Evolutionary conservation across 2,888 invertebrate species (phyloP).

Genomic region (Callyntrura guangdongensis): DNA sequence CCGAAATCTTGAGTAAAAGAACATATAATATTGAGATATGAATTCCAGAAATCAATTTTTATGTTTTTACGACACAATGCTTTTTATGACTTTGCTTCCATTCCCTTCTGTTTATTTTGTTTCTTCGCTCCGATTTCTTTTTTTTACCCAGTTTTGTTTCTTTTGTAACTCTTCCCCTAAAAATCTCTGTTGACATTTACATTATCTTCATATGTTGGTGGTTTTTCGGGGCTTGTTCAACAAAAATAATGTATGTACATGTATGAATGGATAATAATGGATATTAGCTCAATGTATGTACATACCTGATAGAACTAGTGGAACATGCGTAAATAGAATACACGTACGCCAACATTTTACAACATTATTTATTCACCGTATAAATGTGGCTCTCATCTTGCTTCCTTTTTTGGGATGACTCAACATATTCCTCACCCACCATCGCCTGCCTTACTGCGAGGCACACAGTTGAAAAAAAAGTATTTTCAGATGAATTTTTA

Average conservation of each 20-base stretch:
- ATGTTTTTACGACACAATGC: conserved; percentile 74
- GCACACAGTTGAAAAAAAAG: conserved; percentile 5
- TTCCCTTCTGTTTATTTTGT: conserved; percentile 3
- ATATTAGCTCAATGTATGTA: background rate
- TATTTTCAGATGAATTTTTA: conserved; percentile 50
- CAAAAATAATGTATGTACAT: background rate
- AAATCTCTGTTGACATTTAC: conserved; percentile 57
- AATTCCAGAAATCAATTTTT: conserved; percentile 81
- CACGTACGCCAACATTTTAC: background rate
- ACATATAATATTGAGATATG: conserved; percentile 47
- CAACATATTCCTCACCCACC: conserved; percentile 21
- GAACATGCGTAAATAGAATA: background rate
- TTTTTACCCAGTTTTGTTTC: no score
- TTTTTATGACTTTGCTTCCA: conserved; percentile 36
- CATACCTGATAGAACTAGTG: background rate
- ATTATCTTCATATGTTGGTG: background rate
- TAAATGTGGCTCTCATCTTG: conserved; percentile 7
- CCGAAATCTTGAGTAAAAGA: conserved; percentile 14
- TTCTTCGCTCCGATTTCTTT: conserved; percentile 42
- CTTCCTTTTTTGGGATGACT: conserved; percentile 39
- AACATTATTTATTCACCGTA: conserved; percentile 36
- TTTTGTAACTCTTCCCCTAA: conserved; percentile 44
- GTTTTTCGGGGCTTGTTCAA: background rate
- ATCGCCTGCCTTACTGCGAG: no score
- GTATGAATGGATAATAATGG: background rate